Evolutionary conservation across 1,140 invertebrate genomes (phyloP).

Genomic region (Penaeus indicus): DNA sequence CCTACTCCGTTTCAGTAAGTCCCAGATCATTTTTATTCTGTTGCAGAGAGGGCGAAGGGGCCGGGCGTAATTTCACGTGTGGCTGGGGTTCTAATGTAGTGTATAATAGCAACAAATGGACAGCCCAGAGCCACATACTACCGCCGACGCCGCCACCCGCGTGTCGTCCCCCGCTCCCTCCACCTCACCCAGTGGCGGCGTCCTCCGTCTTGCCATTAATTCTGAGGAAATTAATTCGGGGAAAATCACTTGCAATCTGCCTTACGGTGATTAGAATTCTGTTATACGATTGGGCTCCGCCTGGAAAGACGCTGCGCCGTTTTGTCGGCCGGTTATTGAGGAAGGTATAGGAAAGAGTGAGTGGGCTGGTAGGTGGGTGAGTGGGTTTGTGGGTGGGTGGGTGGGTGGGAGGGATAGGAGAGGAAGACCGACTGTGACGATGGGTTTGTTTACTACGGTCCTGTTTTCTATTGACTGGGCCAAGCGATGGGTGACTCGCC

Average conservation of each 20-base stretch:
- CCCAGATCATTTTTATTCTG: conserved; percentile 61
- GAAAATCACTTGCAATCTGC: conserved; percentile 65
- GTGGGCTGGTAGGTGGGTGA: not conserved
- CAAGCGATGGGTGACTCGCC: no score
- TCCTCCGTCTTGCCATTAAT: conserved; percentile 63
- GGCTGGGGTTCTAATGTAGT: conserved; percentile 63
- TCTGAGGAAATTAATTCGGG: conserved; percentile 63
- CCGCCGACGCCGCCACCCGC: conserved; percentile 40
- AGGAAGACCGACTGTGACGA: no score
- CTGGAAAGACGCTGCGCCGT: conserved; percentile 16
- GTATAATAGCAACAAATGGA: conserved; percentile 64
- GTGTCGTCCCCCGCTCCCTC: not conserved
- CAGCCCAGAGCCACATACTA: conserved; percentile 49
- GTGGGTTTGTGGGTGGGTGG: no score
- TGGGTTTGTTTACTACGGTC: conserved; percentile 44
- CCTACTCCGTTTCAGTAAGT: conserved; percentile 55
- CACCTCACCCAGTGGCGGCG: conserved; percentile 27
- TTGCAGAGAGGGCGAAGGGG: conserved; percentile 60
- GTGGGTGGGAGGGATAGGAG: no score
- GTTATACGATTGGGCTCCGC: conserved; percentile 52
- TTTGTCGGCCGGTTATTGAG: conserved; percentile 31
- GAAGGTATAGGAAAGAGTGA: not conserved
- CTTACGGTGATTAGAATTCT: conserved; percentile 62
- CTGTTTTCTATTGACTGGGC: conserved; percentile 34
- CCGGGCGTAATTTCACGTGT: conserved; percentile 61